phyloP scores from a whole-genome alignment of 2,888 invertebrate genomes.

The Schrankia costaestrigalis region DNA sequence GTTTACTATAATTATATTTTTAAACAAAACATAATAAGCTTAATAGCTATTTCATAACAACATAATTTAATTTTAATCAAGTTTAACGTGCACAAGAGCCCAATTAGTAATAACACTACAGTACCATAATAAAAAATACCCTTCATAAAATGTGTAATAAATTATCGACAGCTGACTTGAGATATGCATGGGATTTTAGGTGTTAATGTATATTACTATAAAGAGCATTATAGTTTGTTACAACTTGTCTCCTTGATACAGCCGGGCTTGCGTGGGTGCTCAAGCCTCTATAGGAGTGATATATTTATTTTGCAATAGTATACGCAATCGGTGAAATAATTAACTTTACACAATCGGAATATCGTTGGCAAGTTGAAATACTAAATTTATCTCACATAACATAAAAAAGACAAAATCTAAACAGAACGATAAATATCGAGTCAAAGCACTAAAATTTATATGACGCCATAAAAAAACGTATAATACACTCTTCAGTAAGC shows the following conservation, averaged over 20 bases:
- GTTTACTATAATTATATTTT: too few species aligned
- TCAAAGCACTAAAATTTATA: too few species aligned
- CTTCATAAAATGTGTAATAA: constrained; percentile 43
- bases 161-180: constrained; percentile 34
- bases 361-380: constrained; percentile 20
- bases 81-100: constrained; percentile 28
- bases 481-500: too few species aligned
- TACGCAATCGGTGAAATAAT: constrained; percentile 55
- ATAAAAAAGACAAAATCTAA: too few species aligned
- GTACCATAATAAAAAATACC: constrained; percentile 51
- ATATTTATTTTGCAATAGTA: constrained; percentile 55
- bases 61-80: too few species aligned
- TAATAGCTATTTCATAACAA: too few species aligned
- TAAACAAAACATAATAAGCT: too few species aligned
- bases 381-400: too few species aligned
- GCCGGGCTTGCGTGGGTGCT: constrained; percentile 49
- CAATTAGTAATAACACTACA: constrained; percentile 46
- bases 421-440: too few species aligned
- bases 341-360: constrained; percentile 37
- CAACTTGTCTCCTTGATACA: constrained; percentile 36
- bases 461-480: too few species aligned
- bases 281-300: constrained; percentile 43
- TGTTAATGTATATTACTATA: constrained; percentile 15
- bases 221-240: constrained; percentile 14
- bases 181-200: constrained; percentile 9